Conservation (phyloP, 2,888 invertebrate genomes). For the Caenorhabditis sp. region DNA sequence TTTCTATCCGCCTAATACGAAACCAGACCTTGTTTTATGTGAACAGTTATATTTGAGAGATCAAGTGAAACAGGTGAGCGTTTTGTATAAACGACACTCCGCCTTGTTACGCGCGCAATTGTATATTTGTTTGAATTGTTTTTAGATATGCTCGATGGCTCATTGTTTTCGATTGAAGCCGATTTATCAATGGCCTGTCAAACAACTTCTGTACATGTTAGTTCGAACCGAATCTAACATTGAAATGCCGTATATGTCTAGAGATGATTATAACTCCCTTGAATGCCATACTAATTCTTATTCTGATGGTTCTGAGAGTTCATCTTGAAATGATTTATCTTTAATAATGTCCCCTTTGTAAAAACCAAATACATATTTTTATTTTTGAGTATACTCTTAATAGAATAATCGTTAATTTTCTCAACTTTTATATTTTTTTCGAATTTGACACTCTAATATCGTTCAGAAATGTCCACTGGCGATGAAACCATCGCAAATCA, state of each 20-base stretch:
- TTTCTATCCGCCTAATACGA: neutral
- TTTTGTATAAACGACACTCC: neutral
- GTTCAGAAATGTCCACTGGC: neutral
- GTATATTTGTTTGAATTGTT: neutral
- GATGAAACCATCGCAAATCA: slow-evolving; percentile 5
- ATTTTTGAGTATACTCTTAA: no score
- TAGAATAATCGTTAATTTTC: no score
- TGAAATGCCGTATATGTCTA: slow-evolving; percentile 17
- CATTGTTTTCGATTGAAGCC: slow-evolving; percentile 22
- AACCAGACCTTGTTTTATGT: neutral
- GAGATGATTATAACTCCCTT: neutral
- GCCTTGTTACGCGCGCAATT: neutral
- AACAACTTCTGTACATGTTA: slow-evolving; percentile 14
- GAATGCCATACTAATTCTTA: no score
- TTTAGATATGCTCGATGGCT: slow-evolving; percentile 16
- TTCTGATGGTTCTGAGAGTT: no score
- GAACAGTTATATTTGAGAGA: slow-evolving; percentile 15
- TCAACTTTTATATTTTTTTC: no score
- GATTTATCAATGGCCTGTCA: slow-evolving; percentile 14
- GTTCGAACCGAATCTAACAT: slow-evolving; percentile 7
- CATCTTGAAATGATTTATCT: no score
- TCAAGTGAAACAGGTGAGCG: slow-evolving; percentile 9
- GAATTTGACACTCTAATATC: neutral
- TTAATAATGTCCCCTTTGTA: no score
- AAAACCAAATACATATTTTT: no score